phyloP scores from a whole-genome alignment of 2,797 vertebrate genomes.

The Enoplosus armatus region DNA sequence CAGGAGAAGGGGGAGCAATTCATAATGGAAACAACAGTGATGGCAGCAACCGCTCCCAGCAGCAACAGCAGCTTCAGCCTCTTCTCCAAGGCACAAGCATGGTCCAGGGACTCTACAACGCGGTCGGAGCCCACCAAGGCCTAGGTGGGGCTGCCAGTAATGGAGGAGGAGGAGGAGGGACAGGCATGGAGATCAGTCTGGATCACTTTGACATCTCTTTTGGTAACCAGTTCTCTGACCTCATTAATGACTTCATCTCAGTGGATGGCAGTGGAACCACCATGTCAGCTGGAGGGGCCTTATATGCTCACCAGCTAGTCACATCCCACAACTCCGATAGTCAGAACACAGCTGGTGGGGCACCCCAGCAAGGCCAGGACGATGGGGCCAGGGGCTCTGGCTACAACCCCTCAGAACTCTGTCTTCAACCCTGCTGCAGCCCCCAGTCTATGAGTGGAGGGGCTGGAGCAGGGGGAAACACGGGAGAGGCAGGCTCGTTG shows the following conservation, averaged over 20 bases:
- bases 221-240: constrained; percentile 99
- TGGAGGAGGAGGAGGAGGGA: constrained; percentile 83
- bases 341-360: constrained; percentile 75
- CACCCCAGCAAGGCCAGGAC: constrained; percentile 92
- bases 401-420: constrained; percentile 94
- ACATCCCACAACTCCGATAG: constrained; percentile 80
- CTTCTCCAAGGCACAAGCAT: constrained; percentile 92
- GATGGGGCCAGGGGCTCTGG: constrained; percentile 89
- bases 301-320: constrained; percentile 97
- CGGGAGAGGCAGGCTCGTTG: constrained; percentile 90
- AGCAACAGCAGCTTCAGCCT: constrained; percentile 89
- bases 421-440: constrained; percentile 96
- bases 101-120: constrained; percentile 96
- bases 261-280: constrained; percentile 92
- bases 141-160: constrained; percentile 84
- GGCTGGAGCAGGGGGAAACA: constrained; percentile 83
- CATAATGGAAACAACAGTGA: constrained; percentile 84
- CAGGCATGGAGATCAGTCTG: constrained; percentile 98
- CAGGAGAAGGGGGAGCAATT: constrained; percentile 75
- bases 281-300: constrained; percentile 87
- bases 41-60: constrained; percentile 75
- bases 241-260: constrained; percentile 99
- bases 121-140: constrained; percentile 89
- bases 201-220: constrained; percentile 99
- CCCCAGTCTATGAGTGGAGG: constrained; percentile 90